Evolutionary conservation across 2,113 vertebrate genomes (phyloP), one percentile per base, ranked within the genome.

Genomic region (Malurus melanocephalus): DNA sequence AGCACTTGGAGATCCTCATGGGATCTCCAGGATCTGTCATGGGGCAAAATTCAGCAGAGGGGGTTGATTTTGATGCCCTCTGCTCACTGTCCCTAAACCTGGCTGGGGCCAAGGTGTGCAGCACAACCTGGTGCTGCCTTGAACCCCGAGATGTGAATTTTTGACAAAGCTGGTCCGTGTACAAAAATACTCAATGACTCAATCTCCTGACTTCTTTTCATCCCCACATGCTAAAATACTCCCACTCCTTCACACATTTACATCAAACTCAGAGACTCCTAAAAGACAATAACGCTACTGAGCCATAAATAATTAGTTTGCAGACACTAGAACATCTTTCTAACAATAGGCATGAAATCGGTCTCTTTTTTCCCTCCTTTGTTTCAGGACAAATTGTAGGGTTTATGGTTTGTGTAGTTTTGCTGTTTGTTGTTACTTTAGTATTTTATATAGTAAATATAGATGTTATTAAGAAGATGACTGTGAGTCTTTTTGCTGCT

Each of bases 181-280:
- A 79, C 73, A 94, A 93, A 95, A 93, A 95, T 93, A 93, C 33
- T 75, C 61, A 85, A 0, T 95, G 95, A 93, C 84, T 95, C 94
- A 93, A 49, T 75, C 77, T 78, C 67, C 80, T 55, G 61, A 81
- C 60, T 92, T 77, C 79, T 89, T 88, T 88, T 91, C 83, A 79
- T 88, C 66, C 87, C 90, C 94, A 88, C 89, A 79, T 93, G 95
- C 89, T 94, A 40, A 86, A 90, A 79, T 53, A 72, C 90, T 88
- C 95, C 93, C 62, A 94, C 93, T 87, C 66, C 53, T 90, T 94
- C 90, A 61, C 92, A 94, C 66, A 68, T 75, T 67, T 87, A 42
- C 68, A 93, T 85, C 88, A 75, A 92, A 71, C 33, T 46, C 66
- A 86, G 66, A 84, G 89, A 86, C 77, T 92, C 86, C 83, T 67